These are phyloP conservation scores for Dicaeum eximium DNA, from an alignment of 2,113 vertebrate genomes.

Conservation along the genomic window DNA sequence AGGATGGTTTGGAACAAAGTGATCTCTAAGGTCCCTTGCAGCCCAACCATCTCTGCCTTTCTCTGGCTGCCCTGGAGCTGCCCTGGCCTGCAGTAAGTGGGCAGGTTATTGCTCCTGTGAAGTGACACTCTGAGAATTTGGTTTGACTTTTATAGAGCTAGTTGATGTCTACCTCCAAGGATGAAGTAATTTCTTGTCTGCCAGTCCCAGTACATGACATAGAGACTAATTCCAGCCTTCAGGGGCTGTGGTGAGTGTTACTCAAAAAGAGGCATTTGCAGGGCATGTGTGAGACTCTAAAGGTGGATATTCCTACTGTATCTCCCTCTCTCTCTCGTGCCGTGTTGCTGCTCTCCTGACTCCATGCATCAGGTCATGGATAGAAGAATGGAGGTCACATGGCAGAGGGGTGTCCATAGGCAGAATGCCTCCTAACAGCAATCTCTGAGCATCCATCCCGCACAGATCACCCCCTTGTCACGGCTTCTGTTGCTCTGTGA, in stretches of 20 bases:
- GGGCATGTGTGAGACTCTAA: accelerated
- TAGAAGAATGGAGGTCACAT: accelerated
- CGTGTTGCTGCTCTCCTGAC: accelerated
- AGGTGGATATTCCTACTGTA: not conserved
- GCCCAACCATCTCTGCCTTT: accelerated
- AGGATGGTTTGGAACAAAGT: not conserved
- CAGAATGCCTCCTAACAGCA: not conserved
- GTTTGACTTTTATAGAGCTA: not conserved
- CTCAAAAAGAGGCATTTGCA: not conserved
- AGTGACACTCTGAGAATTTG: not conserved
- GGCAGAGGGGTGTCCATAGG: not conserved
- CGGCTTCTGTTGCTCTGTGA: not conserved
- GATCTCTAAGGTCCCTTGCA: not conserved
- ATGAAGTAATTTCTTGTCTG: not conserved
- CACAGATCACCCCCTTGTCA: not conserved
- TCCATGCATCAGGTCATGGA: not conserved
- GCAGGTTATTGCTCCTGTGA: not conserved
- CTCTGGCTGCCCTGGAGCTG: not conserved
- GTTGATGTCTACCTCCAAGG: not conserved
- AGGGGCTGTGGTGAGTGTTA: not conserved
- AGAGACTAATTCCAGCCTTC: not conserved
- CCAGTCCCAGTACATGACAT: too few relatives aligned
- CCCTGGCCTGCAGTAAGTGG: not conserved
- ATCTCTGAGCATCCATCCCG: not conserved
- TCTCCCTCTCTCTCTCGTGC: not conserved